A percentile compares a stretch with the other conserved stretches of the same genome.
Conservation (phyloP, 2,888 invertebrate genomes). For the Pycnomerus fuliginosus region DNA sequence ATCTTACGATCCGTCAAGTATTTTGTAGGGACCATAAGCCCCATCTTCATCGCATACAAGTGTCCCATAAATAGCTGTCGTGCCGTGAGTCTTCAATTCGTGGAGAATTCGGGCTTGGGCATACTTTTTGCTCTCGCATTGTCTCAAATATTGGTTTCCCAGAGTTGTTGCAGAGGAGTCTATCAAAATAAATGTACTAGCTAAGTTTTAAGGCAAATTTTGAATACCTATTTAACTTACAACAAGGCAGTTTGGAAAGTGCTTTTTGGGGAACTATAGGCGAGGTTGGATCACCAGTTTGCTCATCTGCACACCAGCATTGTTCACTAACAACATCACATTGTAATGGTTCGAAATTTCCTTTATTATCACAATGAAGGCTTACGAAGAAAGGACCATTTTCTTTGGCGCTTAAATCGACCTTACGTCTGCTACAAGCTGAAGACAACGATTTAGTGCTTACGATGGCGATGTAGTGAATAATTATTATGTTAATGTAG, state of each 20-base stretch:
- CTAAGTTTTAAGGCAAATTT: conserved; percentile 42
- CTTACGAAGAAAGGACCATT: conserved; percentile 36
- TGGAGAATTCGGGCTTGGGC: conserved; percentile 56
- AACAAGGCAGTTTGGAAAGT: conserved; percentile 64
- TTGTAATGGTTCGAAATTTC: conserved; percentile 69
- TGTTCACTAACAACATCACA: conserved; percentile 61
- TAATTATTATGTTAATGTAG: too few relatives aligned
- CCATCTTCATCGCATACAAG: conserved; percentile 67
- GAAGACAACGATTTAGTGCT: too few relatives aligned
- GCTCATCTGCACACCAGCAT: conserved; percentile 68
- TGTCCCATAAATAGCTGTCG: conserved; percentile 55
- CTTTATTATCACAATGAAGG: conserved; percentile 64
- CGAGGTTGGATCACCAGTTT: conserved; percentile 60
- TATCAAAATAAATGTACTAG: conserved; percentile 42
- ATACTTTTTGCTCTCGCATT: conserved; percentile 65
- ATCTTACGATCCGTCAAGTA: conserved; percentile 59
- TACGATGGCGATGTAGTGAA: too few relatives aligned
- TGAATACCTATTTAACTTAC: conserved; percentile 53
- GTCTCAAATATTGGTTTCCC: conserved; percentile 63
- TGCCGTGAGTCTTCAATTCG: conserved; percentile 63
- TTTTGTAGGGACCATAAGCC: conserved; percentile 60
- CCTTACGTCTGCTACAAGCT: conserved; percentile 65
- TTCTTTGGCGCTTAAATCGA: conserved; percentile 54
- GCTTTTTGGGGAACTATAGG: conserved; percentile 60
- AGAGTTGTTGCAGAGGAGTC: conserved; percentile 2